Percentiles rank a stretch among this genome's conserved stretches.
Conservation (phyloP, 37 sponge, comb jelly and placozoan species). For the Cladorhizidae sp. region DNA sequence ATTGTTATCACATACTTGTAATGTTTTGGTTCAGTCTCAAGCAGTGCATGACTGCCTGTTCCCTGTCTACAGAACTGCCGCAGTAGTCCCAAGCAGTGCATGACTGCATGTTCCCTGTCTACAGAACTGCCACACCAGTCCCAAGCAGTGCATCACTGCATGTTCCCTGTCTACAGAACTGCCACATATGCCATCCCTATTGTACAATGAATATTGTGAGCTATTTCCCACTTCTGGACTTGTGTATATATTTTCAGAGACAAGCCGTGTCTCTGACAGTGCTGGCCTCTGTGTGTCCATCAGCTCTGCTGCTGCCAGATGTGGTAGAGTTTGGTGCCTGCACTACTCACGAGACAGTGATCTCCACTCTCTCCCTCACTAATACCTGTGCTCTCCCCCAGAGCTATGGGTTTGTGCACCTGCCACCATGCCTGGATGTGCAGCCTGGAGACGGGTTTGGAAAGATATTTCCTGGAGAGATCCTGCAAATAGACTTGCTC, state of each 20-base stretch:
- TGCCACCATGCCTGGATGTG: constrained; percentile 69
- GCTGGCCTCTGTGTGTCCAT: constrained; percentile 50
- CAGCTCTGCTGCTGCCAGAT: constrained; percentile 64
- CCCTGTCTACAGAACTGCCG: too few species aligned
- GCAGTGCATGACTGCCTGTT: too few species aligned
- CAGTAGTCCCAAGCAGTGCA: too few species aligned
- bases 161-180: too few species aligned
- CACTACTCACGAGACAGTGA: constrained; percentile 77
- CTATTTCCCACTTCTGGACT: too few species aligned
- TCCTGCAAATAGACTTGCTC: constrained; percentile 66
- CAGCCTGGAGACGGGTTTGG: constrained; percentile 94
- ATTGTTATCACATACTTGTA: too few species aligned
- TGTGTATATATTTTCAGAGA: constrained; percentile 15
- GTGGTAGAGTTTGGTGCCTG: constrained; percentile 84
- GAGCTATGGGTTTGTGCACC: constrained; percentile 80
- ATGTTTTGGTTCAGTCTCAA: too few species aligned
- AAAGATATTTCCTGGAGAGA: constrained; percentile 81
- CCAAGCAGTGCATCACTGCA: too few species aligned
- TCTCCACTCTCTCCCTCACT: constrained; percentile 51
- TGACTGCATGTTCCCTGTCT: too few species aligned
- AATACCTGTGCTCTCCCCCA: constrained; percentile 83
- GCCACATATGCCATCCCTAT: too few species aligned
- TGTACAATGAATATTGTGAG: too few species aligned
- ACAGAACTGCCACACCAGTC: too few species aligned
- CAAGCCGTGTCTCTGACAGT: constrained; percentile 69